These are phyloP conservation scores for Hirundichthys speculiger DNA, from an alignment of 2,113 vertebrate species.

Conservation along the genomic window DNA sequence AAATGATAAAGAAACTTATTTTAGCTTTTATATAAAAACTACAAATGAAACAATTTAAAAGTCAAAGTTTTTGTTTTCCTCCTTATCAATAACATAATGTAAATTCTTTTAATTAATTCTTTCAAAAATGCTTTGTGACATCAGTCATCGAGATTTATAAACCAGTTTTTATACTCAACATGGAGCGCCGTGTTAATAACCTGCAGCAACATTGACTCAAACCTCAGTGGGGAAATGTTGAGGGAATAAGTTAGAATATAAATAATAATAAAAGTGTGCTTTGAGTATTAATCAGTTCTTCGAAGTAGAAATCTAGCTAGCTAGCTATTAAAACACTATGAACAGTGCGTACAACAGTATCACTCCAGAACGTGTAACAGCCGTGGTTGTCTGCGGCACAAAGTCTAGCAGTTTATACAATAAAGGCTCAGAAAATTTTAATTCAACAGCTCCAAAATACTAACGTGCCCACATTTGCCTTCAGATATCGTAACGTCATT, in stretches of 20 bases:
- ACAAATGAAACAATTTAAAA: conserved; percentile 13
- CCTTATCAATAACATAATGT: conserved; percentile 25
- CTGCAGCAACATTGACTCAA: conserved; percentile 39
- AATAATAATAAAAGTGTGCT: conserved; percentile 75
- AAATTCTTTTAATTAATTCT: conserved; percentile 55
- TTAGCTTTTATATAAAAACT: neutral
- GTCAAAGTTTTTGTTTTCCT: neutral
- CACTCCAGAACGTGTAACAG: neutral
- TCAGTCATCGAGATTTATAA: conserved; percentile 33
- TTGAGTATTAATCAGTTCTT: conserved; percentile 29
- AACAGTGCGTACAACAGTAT: too few relatives aligned
- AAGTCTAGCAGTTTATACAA: neutral
- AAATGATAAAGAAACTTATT: too few relatives aligned
- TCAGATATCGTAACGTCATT: too few relatives aligned
- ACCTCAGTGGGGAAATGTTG: conserved; percentile 42
- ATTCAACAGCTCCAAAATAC: too few relatives aligned
- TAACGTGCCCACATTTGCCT: too few relatives aligned
- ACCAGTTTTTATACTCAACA: conserved; percentile 14
- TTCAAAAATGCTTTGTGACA: conserved; percentile 17
- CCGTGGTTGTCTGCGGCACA: neutral
- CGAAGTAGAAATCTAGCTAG: conserved; percentile 29
- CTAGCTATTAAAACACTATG: neutral
- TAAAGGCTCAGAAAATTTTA: too few relatives aligned
- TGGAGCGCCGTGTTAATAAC: conserved; percentile 29
- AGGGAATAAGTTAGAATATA: conserved; percentile 80